Conservation (phyloP, 2,888 invertebrate species). For the Trichogramma dendrolimi region DNA sequence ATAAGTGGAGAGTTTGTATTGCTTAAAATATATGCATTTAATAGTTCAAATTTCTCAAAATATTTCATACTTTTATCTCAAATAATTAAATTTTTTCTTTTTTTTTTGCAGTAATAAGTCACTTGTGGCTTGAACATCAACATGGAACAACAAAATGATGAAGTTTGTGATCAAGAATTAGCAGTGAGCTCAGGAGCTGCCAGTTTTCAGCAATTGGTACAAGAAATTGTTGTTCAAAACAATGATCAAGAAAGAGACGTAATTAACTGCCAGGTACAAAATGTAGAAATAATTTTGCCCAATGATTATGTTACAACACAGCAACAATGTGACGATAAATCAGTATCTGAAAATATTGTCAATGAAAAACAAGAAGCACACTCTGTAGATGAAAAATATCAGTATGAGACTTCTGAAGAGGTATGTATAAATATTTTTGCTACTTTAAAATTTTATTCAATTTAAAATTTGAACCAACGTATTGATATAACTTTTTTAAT, state of each 20-base stretch:
- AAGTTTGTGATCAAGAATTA: slow-evolving; percentile 18
- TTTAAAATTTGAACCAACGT: too few relatives aligned
- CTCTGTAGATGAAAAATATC: background rate
- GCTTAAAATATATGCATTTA: too few relatives aligned
- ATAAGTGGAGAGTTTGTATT: too few relatives aligned
- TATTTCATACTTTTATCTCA: too few relatives aligned
- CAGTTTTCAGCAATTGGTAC: slow-evolving; percentile 14
- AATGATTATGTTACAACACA: slow-evolving; percentile 21
- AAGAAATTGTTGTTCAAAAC: slow-evolving; percentile 24
- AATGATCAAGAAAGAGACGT: slow-evolving; percentile 16
- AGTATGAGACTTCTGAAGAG: slow-evolving; percentile 15
- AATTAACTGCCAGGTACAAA: slow-evolving; percentile 17
- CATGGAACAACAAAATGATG: slow-evolving; percentile 26
- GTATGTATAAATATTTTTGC: slow-evolving; percentile 9
- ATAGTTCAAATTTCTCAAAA: too few relatives aligned
- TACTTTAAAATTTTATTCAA: background rate
- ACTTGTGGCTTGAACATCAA: slow-evolving; percentile 6
- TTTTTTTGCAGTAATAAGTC: background rate
- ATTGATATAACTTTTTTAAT: background rate
- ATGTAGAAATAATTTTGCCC: slow-evolving; percentile 20
- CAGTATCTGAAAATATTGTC: background rate
- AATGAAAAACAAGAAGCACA: too few relatives aligned
- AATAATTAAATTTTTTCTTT: too few relatives aligned
- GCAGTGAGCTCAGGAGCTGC: slow-evolving; percentile 18
- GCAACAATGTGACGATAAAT: slow-evolving; percentile 11